phyloP scores from a whole-genome alignment of 2,888 invertebrate genomes.

The Nasonovia ribisnigri region DNA sequence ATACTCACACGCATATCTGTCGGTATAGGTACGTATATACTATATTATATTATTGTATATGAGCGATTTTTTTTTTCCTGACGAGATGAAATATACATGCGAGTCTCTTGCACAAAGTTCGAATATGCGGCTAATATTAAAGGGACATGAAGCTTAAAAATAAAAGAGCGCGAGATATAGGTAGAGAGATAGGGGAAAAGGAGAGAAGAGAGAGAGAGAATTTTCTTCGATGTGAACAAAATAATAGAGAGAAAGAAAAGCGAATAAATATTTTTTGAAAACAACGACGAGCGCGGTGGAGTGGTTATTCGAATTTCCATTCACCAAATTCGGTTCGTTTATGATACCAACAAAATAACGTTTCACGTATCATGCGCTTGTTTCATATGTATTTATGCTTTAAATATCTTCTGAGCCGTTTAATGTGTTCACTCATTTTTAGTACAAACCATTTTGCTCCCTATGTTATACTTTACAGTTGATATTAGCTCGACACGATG shows the following conservation, averaged over 20 bases:
- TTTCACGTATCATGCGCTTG: neutral
- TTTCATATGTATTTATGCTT: conserved; percentile 26
- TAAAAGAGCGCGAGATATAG: neutral
- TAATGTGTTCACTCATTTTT: conserved; percentile 30
- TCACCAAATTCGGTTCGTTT: conserved; percentile 36
- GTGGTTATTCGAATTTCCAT: conserved; percentile 41
- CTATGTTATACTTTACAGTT: neutral
- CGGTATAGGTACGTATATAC: neutral
- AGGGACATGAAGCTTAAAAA: conserved; percentile 49
- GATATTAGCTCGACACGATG: neutral
- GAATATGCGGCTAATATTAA: conserved; percentile 56
- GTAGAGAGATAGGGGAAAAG: neutral
- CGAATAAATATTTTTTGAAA: conserved; percentile 37
- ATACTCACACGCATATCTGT: neutral
- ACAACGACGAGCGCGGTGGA: neutral
- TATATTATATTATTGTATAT: conserved; percentile 20
- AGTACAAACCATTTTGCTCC: neutral
- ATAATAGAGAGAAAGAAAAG: conserved; percentile 16
- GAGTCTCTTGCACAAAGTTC: conserved; percentile 49
- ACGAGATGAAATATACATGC: conserved; percentile 60
- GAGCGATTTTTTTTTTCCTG: conserved; percentile 39
- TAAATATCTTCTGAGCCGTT: conserved; percentile 27
- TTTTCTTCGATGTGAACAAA: conserved; percentile 35
- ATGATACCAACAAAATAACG: conserved; percentile 27
- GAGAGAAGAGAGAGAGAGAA: neutral